Evolutionary conservation across 2,888 invertebrate genomes (phyloP), one percentile per base, ranked within the genome.

Genomic region (Thereva nobilitata): DNA sequence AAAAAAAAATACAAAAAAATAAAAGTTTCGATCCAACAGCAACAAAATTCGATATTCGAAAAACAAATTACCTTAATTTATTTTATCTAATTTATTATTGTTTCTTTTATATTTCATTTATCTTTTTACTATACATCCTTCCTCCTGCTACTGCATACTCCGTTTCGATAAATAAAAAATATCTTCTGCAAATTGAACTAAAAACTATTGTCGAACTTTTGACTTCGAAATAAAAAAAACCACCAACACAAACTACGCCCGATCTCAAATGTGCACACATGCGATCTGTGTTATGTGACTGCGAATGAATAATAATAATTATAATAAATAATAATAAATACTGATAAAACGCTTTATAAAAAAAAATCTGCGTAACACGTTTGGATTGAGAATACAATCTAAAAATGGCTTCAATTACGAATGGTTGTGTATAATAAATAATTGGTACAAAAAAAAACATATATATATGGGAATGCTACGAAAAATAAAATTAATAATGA

Each of bases 41-140:
- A 8, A n/a, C 38, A 59, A 49, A 47, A 45, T 47, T 47, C 47
- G 40, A 59, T 47, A 38, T 56, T 56, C 42, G 44, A 44, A 35
- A 44, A 56, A 44, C 5, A 44, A n/a, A 44, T 59, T 47, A 12
- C 45, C 45, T 47, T 55, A 55, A 12, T 59, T 59, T 59, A 49
- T 12, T 52, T 52, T 52, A 38, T 59, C 59, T 59, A 59, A 59
- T 59, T 59, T 44, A 44, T 56, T 56, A 23, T 23, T 23, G 23
- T 23, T 56, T 49, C 49, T 59, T 59, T 37, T 59, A 59, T 47
- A 59, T 59, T 59, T 59, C 59, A 59, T 59, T 59, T 59, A 47
- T 34, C 57, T 40, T 59, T 49, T 59, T 59, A 59, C 47, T 59
- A 47, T 59, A 49, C 23, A 59, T 47, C 59, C 49, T 42, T 23